Percentiles rank a stretch among this genome's conserved stretches.
Evolutionary conservation across 2,888 invertebrate genomes (phyloP).

Genomic region (Celastrina argiolus): DNA sequence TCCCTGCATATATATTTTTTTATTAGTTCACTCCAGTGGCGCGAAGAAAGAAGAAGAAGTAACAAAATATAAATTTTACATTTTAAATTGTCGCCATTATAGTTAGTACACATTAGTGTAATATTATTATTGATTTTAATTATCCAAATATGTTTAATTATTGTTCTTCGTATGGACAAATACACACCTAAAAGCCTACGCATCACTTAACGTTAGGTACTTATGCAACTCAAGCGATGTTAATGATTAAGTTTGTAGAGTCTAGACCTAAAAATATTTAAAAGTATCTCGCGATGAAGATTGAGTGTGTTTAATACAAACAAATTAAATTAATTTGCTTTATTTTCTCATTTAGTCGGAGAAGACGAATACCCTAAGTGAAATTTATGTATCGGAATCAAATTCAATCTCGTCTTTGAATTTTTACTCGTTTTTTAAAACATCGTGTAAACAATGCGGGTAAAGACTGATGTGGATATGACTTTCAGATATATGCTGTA

Average conservation of each 20-base stretch:
- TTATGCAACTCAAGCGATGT: neutral
- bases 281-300: constrained; percentile 46
- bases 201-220: no score
- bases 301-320: constrained; percentile 63
- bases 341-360: constrained; percentile 60
- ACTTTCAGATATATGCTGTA: constrained; percentile 27
- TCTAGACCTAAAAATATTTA: neutral
- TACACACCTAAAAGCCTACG: no score
- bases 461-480: constrained; percentile 49
- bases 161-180: no score
- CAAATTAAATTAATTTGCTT: constrained; percentile 52
- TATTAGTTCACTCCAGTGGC: no score
- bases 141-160: no score
- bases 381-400: constrained; percentile 78
- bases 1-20: no score
- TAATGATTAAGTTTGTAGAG: neutral
- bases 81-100: no score
- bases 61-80: no score
- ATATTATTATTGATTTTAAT: no score
- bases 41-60: no score
- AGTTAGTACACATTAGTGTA: no score
- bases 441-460: constrained; percentile 49
- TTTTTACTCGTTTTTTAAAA: constrained; percentile 71
- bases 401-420: constrained; percentile 76
- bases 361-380: constrained; percentile 75